Percentiles rank a stretch among this genome's conserved stretches.
Evolutionary conservation across 2,113 vertebrate genomes (phyloP).

Genomic region (Solenodon paradoxus): DNA sequence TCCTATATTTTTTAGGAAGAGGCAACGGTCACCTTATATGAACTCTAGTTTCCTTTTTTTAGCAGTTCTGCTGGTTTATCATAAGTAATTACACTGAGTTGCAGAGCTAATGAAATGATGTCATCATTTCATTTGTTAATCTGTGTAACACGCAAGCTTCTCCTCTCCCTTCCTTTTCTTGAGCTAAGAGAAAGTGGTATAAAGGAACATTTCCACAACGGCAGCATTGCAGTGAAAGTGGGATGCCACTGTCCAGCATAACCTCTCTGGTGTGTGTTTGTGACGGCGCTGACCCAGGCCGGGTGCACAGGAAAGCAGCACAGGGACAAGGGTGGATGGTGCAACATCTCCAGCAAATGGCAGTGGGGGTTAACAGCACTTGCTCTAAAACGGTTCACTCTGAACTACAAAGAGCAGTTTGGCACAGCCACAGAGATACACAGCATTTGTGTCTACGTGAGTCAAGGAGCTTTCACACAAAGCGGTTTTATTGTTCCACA

Average conservation of each 20-base stretch:
- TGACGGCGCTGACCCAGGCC: background rate
- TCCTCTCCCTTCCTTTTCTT: background rate
- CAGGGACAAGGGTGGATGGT: background rate
- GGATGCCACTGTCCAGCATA: background rate
- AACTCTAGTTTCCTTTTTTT: background rate
- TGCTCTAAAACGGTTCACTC: conserved; percentile 75
- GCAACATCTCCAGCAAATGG: conserved; percentile 13
- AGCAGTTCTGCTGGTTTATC: background rate
- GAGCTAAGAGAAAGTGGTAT: background rate
- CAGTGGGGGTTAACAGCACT: conserved; percentile 26
- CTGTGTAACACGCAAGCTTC: background rate
- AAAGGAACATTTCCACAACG: background rate
- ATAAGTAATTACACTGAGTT: background rate
- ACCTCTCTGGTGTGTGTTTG: background rate
- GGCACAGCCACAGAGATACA: conserved; percentile 51
- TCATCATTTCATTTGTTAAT: background rate
- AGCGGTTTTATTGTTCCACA: conserved; percentile 58
- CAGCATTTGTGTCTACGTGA: conserved; percentile 57
- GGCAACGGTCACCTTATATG: background rate
- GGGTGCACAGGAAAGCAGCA: accelerated
- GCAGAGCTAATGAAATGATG: background rate
- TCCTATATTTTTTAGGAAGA: background rate
- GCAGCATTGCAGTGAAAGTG: background rate
- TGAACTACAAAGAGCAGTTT: background rate
- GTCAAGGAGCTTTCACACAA: conserved; percentile 46